Evolutionary conservation across 2,888 invertebrate species (phyloP).

Genomic region (Sialis lutaria): DNA sequence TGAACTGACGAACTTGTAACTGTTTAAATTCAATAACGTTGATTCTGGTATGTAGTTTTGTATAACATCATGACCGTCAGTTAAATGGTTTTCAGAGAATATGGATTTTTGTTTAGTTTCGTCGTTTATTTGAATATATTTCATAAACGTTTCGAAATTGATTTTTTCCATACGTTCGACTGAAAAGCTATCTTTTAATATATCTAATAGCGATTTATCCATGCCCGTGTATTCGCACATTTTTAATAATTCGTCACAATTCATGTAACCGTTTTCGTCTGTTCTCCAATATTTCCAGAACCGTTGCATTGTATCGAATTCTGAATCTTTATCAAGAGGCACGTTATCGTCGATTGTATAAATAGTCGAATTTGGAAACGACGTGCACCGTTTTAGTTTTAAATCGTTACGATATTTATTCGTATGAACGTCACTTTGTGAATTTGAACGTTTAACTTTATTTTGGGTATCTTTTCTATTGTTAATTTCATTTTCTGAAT

Average conservation of each 20-base stretch:
- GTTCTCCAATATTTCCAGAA: conserved; percentile 45
- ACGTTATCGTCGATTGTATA: neutral
- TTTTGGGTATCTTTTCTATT: conserved; percentile 6
- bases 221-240: conserved; percentile 51
- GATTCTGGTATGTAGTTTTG: conserved; percentile 21
- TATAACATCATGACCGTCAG: conserved; percentile 16
- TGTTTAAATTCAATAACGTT: conserved; percentile 22
- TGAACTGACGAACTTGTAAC: conserved; percentile 20
- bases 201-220: conserved; percentile 43
- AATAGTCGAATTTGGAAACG: conserved; percentile 24
- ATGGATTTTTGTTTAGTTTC: conserved; percentile 7
- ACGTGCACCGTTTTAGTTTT: conserved; percentile 36
- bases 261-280: conserved; percentile 40
- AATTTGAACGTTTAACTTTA: conserved; percentile 34
- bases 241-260: conserved; percentile 31
- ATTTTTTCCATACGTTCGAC: conserved; percentile 43
- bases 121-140: conserved; percentile 30
- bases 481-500: conserved; percentile 6
- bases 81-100: conserved; percentile 23
- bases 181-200: conserved; percentile 41
- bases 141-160: conserved; percentile 45
- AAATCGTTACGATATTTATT: conserved; percentile 27
- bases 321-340: conserved; percentile 17
- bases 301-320: conserved; percentile 39
- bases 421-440: conserved; percentile 33